These are phyloP conservation scores for Thalassophryne amazonica DNA, from an alignment of 2,797 vertebrate genomes.

Conservation along the genomic window DNA sequence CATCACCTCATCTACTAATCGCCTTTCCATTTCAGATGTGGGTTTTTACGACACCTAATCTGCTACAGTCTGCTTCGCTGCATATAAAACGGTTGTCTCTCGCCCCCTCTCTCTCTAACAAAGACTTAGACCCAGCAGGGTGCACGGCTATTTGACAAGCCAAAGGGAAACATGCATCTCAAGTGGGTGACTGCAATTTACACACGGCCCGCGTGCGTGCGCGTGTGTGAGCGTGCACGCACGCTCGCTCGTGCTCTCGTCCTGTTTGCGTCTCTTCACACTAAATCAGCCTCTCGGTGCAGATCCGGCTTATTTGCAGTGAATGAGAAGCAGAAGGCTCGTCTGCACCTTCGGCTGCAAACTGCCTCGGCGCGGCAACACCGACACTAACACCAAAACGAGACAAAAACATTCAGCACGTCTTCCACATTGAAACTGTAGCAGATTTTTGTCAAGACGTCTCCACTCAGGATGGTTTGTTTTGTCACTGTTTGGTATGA, in stretches of 20 bases:
- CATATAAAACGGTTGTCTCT: constrained; percentile 7
- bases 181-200: constrained; percentile 64
- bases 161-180: constrained; percentile 71
- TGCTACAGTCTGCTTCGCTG: neutral
- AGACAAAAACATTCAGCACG: constrained; percentile 2
- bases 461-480: neutral
- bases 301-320: constrained; percentile 37
- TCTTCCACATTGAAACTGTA: neutral
- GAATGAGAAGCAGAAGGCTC: constrained; percentile 47
- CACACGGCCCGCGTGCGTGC: constrained; percentile 21
- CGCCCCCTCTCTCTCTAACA: constrained; percentile 32
- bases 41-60: constrained; percentile 22
- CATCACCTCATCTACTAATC: no score
- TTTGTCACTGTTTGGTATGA: neutral
- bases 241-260: constrained; percentile 22
- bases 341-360: constrained; percentile 42
- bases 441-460: neutral
- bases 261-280: constrained; percentile 52
- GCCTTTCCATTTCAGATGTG: constrained; percentile 9
- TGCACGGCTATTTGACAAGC: constrained; percentile 62
- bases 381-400: constrained; percentile 14
- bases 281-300: constrained; percentile 43
- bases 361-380: constrained; percentile 8
- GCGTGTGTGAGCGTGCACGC: constrained; percentile 15
- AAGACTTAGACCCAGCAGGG: constrained; percentile 59